These are phyloP conservation scores for Helarctos malayanus DNA, from an alignment of 2,797 vertebrate species.

Conservation along the genomic window DNA sequence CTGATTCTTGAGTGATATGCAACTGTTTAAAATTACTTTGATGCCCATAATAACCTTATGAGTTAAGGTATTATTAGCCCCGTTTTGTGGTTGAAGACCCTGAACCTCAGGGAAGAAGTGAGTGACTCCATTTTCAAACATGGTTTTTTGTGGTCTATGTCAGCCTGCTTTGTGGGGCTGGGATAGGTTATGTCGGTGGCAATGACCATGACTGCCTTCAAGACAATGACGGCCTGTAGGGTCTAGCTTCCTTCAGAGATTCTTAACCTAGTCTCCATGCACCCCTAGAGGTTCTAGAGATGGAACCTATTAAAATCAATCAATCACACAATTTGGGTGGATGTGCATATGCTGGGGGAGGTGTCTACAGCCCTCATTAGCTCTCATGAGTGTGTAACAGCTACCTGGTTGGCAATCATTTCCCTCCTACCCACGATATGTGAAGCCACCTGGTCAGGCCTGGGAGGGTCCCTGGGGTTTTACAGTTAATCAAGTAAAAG, in stretches of 20 bases:
- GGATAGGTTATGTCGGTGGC: not conserved
- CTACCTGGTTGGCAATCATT: not conserved
- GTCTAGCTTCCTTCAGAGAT: not conserved
- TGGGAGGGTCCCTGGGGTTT: not conserved
- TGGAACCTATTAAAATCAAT: not conserved
- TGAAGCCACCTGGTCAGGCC: not conserved
- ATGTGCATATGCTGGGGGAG: not conserved
- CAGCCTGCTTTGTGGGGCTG: not conserved
- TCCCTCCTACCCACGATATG: not conserved
- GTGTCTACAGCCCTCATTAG: not conserved
- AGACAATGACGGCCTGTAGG: not conserved
- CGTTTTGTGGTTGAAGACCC: not conserved
- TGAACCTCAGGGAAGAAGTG: not conserved
- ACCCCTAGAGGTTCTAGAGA: not conserved
- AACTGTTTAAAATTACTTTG: constrained; percentile 23
- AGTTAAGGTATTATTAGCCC: not conserved
- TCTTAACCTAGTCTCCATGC: not conserved
- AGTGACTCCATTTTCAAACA: not conserved
- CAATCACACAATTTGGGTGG: not conserved
- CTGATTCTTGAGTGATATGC: not conserved
- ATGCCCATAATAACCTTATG: not conserved
- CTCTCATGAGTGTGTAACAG: not conserved
- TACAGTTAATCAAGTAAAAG: not conserved
- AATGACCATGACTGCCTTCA: not conserved
- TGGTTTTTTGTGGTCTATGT: not conserved